Percentiles rank a stretch among this genome's conserved stretches.
Evolutionary conservation across 2,797 vertebrate genomes (phyloP).

Genomic region (Malacoctenus gilli): DNA sequence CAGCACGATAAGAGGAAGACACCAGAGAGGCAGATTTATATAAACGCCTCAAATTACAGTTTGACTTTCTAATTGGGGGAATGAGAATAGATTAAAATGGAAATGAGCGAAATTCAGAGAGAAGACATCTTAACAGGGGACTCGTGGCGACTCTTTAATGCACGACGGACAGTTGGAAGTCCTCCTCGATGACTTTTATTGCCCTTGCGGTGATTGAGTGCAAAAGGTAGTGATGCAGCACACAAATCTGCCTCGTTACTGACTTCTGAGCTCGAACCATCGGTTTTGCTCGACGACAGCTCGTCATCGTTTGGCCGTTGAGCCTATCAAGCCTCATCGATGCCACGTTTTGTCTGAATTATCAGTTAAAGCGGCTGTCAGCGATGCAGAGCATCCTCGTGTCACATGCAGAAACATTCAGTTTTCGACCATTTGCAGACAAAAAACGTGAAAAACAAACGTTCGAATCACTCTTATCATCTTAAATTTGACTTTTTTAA

Average conservation of each 20-base stretch:
- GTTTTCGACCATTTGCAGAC: no score
- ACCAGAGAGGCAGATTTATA: conserved; percentile 36
- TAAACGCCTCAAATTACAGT: conserved; percentile 44
- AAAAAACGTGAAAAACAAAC: no score
- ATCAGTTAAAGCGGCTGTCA: conserved; percentile 3
- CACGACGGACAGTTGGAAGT: conserved; percentile 31
- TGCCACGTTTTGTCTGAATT: conserved; percentile 6
- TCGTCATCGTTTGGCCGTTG: conserved; percentile 21
- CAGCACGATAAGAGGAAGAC: conserved; percentile 38
- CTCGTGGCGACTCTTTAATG: conserved; percentile 43
- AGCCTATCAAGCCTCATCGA: conserved; percentile 6
- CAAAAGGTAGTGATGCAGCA: conserved; percentile 4
- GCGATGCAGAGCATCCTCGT: not conserved
- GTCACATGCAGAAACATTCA: no score
- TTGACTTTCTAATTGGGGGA: conserved; percentile 49
- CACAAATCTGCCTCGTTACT: conserved; percentile 21
- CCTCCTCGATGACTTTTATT: conserved; percentile 12
- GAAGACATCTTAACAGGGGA: conserved; percentile 29
- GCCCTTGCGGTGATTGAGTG: conserved; percentile 28
- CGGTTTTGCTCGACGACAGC: conserved; percentile 10
- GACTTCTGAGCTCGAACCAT: conserved; percentile 18
- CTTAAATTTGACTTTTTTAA: no score
- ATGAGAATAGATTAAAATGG: conserved; percentile 23
- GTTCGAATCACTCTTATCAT: no score
- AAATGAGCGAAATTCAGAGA: conserved; percentile 43